Base-by-base conservation (phyloP, 2,113 vertebrate species). In the Aspiorhynchus laticeps region DNA sequence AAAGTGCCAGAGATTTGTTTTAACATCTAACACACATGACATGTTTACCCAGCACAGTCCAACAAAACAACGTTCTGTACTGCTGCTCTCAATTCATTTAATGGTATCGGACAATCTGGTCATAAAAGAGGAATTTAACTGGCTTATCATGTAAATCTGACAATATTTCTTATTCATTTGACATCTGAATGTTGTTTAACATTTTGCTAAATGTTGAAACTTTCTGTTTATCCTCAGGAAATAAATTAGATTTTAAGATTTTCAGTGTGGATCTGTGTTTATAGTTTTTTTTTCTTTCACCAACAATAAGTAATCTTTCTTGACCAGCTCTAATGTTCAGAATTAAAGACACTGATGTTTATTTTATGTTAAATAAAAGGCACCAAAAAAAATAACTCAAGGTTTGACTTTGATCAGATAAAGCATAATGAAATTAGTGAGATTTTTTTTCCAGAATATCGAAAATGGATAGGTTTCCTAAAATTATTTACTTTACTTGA, bases 11-110 rank as follows among this genome's bases (percentile, higher is more conserved):
- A 84, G 79, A 89, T 78, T 48, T 46, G 31, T 46, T 89, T 91
- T 14, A 77, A 88, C 76, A 84, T 84, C 83, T 4, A 79, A 82
- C 6, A 43, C 75, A 46, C 28, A 38, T 80, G 89, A 87, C 88
- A 80, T 94, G 91, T 92, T 93, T 92, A 92, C 84, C 51, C 86
- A 85, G 73, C 46, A 77, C 74, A 38, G 59, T 43, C 59, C 80
- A 76, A 51, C 76, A 33, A 80, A 86, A 67, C 71, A 79, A 38
- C 78, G 2, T 46, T 75, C 11, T 75, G 63, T 85, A 71, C 88
- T 78, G 77, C 84, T 88, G 82, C 81, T 90, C 79, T 88, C 83
- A 87, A 61, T 84, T 75, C 41, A 51, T 88, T 88, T 90, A 90
- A 90, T 89, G 83, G 84, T 88, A 78, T 80, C 33, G 11, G 51